A percentile compares a stretch with the other conserved stretches of the same genome.
These are phyloP conservation scores for Sus cebifrons DNA, from an alignment of 2,797 vertebrate genomes.

Conservation along the genomic window DNA sequence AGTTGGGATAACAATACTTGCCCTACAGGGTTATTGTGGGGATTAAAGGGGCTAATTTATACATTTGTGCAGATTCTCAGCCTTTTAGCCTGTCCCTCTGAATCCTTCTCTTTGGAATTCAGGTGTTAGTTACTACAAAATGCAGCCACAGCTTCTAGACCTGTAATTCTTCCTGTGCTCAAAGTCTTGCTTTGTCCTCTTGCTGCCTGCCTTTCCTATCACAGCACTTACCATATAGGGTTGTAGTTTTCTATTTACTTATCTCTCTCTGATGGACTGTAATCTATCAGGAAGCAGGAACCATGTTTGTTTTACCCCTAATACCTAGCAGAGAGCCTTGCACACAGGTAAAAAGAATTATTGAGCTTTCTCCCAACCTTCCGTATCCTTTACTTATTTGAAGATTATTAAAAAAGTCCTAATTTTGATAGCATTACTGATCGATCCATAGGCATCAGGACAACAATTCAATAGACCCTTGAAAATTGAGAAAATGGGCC, in stretches of 20 bases:
- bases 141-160: not conserved
- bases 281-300: slow-evolving; percentile 20
- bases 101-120: not conserved
- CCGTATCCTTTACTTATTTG: slow-evolving; percentile 63
- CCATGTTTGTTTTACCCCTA: slow-evolving; percentile 1
- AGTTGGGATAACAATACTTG: slow-evolving; percentile 16
- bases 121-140: not conserved
- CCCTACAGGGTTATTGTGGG: not conserved
- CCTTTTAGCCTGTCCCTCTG: not conserved
- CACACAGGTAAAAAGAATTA: not conserved
- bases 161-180: not conserved
- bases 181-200: slow-evolving; percentile 7
- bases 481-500: slow-evolving; percentile 49
- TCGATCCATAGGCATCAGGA: not conserved
- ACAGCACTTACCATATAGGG: not conserved
- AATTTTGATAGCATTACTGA: slow-evolving; percentile 24
- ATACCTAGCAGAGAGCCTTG: not conserved
- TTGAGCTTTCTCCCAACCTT: not conserved
- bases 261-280: not conserved
- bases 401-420: slow-evolving; percentile 38
- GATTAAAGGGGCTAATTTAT: not conserved
- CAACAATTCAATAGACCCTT: not conserved
- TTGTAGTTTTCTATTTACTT: slow-evolving; percentile 56
- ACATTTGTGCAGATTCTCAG: slow-evolving; percentile 26
- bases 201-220: not conserved